A percentile compares a stretch with the other conserved stretches of the same genome.
phyloP scores from a whole-genome alignment of 2,113 vertebrate species.

The Hemibagrus wyckioides region DNA sequence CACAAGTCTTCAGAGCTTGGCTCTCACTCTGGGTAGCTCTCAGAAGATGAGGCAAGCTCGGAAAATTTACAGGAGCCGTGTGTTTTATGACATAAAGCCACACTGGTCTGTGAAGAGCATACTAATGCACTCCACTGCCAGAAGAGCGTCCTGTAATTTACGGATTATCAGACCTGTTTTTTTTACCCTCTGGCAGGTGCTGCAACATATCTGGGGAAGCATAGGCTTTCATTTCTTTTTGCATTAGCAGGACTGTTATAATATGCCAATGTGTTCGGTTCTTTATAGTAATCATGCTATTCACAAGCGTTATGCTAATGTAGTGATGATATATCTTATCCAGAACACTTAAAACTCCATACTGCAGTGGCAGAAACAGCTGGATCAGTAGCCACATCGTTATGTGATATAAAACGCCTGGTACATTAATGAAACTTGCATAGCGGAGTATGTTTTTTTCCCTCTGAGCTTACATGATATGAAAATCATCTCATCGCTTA shows the following conservation, averaged over 20 bases:
- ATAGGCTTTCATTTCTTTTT: not conserved
- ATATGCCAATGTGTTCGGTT: not conserved
- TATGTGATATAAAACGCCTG: not conserved
- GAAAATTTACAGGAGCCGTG: not conserved
- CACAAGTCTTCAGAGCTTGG: not conserved
- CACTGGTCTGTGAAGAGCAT: not conserved
- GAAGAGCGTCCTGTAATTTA: constrained; percentile 1
- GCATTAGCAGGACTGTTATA: not conserved
- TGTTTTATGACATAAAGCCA: constrained; percentile 24
- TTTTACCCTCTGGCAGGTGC: not conserved
- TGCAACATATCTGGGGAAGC: not conserved
- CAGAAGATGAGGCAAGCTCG: not conserved
- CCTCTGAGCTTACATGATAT: not conserved
- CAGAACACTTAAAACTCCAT: not conserved
- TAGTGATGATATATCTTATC: not conserved
- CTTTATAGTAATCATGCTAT: not conserved
- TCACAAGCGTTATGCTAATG: not conserved
- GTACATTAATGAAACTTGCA: not conserved
- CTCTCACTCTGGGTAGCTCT: constrained; percentile 17
- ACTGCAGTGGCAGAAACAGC: not conserved
- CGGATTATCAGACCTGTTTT: not conserved
- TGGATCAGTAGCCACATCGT: not conserved
- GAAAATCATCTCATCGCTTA: not conserved
- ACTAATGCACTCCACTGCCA: not conserved
- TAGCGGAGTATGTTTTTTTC: no score